Conservation (phyloP, 1,140 invertebrate species). For the Drosophila orosa region DNA sequence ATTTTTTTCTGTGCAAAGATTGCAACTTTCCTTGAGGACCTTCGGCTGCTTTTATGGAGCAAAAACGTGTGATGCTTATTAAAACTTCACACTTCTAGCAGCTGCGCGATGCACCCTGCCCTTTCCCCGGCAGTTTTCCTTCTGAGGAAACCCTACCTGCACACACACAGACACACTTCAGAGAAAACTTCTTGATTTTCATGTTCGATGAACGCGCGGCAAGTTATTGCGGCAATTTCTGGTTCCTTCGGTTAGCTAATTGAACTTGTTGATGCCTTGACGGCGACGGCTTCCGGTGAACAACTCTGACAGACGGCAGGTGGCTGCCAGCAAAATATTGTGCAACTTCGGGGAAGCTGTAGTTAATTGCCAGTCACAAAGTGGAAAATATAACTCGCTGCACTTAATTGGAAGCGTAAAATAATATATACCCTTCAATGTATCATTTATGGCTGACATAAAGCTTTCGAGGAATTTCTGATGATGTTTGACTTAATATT, state of each 20-base stretch:
- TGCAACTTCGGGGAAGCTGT: conserved; percentile 5
- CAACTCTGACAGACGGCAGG: conserved; percentile 7
- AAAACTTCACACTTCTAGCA: conserved; percentile 66
- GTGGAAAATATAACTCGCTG: not conserved
- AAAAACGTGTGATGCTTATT: conserved; percentile 72
- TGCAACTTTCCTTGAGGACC: not conserved
- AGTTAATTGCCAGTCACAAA: conserved; percentile 38
- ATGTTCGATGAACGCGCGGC: conserved; percentile 59
- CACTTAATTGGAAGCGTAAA: not conserved
- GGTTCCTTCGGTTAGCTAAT: conserved; percentile 46
- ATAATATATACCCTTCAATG: not conserved
- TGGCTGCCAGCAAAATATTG: conserved; percentile 29
- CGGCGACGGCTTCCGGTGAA: conserved; percentile 17
- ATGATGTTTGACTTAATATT: not conserved
- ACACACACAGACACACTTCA: not conserved
- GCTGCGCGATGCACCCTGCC: conserved; percentile 9
- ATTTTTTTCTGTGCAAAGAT: conserved; percentile 9
- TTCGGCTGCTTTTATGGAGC: conserved; percentile 49
- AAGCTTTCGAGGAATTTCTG: not conserved
- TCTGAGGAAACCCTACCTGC: not conserved
- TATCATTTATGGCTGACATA: not conserved
- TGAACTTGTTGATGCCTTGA: conserved; percentile 60
- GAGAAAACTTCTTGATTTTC: conserved; percentile 65
- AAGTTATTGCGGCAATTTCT: conserved; percentile 53
- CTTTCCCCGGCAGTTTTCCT: not conserved